Evolutionary conservation across 2,888 invertebrate species (phyloP), one percentile per base, ranked within the genome.

Genomic region (Panorpa germanica): DNA sequence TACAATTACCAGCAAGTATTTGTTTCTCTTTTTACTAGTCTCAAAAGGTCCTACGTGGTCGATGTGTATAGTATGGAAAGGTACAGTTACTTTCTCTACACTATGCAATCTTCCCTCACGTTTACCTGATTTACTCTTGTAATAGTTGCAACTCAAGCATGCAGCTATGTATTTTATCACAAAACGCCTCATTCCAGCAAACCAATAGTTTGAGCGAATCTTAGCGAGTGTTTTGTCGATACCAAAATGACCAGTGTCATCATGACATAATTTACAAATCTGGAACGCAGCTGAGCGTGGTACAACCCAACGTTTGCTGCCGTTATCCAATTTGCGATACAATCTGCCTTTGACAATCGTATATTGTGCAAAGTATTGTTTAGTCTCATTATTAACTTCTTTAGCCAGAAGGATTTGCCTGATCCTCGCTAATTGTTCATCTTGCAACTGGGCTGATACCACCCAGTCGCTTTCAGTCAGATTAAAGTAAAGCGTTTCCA

Each of bases 21-120:
- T 36, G 31, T 52, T 51, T n/a, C 42, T 42, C 1, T 30, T 38
- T 6, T 34, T 39, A 22, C 43, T 47, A n/a, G 38, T 43, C 5
- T 43, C 40, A 34, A 53, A 55, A 4, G 51, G 52, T 3, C 53
- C 52, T 4, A 55, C 30, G 35, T 55, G 53, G 37, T 56, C 54
- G 1, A 55, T 29, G 33, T 55, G 52, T 9, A 55, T 17, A 0
- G 48, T 52, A 28, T 53, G 44, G 19, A 58, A 50, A 0, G 53
- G 53, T 6, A 42, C 38, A 1, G 40, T 32, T 6, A 44, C 38
- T 33, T 55, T 54, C 9, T 44, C 42, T 13, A 55, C 54, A 1
- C 50, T 46, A 29, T 53, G 43, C 9, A 55, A 34, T 11, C 39
- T 37, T 7, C 52, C 52, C 32, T 44, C 40, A 31, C 37, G 39